Base-by-base conservation (phyloP, 2,888 invertebrate genomes). In the Trichogramma dendrolimi region DNA sequence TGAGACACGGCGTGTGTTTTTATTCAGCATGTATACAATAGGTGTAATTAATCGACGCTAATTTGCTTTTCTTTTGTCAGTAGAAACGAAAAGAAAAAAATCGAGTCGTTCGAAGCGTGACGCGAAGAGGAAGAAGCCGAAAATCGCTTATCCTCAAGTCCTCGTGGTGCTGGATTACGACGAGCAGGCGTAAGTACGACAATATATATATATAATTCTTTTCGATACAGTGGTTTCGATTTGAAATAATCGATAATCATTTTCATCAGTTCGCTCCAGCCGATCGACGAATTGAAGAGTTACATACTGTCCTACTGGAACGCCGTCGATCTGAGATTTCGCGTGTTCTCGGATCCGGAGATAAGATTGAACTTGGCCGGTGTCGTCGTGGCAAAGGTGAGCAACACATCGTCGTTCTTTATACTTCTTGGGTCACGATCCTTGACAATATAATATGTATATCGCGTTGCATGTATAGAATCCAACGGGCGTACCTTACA, bases 231-330 rank as follows among this genome's bases (percentile, higher is more conserved):
- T 10, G n/a, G 41, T 41, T 41, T 38, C 7, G 50, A 42, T 55
- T 7, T 1, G 14, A 52, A 59, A 59, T 5, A 46, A 48, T 38
- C 40, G 4, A 40, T 27, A 27, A 27, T 27, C 27, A 27, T 27
- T 27, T 2, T 27, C 27, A 27, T 27, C 51, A 74, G 74, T 49
- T 60, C 65, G 58, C 57, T 73, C 4, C 68, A 70, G 3, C 60
- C 53, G 57, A n/a, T 71, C 1, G 62, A 68, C 27, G 69, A 67
- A 52, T 64, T 71, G 1, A 66, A 67, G 41, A 64, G 66, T 52
- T 77, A 77, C 58, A 56, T 74, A 14, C 41, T 75, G 6, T 69
- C 76, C 1, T 76, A 73, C 53, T 76, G 75, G 75, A 72, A 75
- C 57, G 77, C 71, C 6, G 73, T 77, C 2, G 76, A 77, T 61